Conservation (phyloP, 2,113 vertebrate species). For the Jaculus jaculus region DNA sequence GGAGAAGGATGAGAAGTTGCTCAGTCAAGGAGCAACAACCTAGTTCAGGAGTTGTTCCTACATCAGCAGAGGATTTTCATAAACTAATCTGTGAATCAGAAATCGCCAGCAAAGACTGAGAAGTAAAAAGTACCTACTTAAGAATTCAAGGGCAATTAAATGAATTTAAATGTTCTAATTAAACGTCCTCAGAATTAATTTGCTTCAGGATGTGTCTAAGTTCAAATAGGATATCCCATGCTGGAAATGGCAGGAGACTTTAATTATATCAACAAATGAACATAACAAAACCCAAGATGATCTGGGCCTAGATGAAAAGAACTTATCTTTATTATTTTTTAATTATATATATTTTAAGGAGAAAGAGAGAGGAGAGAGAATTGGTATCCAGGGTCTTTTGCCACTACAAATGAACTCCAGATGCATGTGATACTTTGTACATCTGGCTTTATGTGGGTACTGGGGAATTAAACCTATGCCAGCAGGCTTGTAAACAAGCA, state of each 20-base stretch:
- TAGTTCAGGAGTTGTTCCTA: background rate
- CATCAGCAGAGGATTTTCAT: background rate
- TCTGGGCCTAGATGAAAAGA: background rate
- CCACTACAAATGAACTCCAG: too few relatives aligned
- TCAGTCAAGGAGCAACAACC: background rate
- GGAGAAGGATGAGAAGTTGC: background rate
- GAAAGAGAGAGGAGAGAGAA: too few relatives aligned
- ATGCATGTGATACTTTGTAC: too few relatives aligned
- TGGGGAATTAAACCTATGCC: too few relatives aligned
- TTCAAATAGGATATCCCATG: background rate
- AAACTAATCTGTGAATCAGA: background rate
- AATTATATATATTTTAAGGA: background rate
- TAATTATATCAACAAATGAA: background rate
- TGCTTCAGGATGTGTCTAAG: background rate
- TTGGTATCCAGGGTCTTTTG: too few relatives aligned
- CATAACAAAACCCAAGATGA: background rate
- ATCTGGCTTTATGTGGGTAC: too few relatives aligned
- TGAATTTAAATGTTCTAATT: background rate
- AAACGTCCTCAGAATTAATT: constrained; percentile 17
- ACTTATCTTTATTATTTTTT: background rate
- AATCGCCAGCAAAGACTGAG: background rate
- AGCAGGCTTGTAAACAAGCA: too few relatives aligned
- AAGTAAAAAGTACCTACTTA: background rate
- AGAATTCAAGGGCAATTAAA: constrained; percentile 10
- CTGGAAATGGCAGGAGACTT: background rate